Evolutionary conservation across 2,797 vertebrate species (phyloP).

Genomic region (Anomalospiza imberbis): DNA sequence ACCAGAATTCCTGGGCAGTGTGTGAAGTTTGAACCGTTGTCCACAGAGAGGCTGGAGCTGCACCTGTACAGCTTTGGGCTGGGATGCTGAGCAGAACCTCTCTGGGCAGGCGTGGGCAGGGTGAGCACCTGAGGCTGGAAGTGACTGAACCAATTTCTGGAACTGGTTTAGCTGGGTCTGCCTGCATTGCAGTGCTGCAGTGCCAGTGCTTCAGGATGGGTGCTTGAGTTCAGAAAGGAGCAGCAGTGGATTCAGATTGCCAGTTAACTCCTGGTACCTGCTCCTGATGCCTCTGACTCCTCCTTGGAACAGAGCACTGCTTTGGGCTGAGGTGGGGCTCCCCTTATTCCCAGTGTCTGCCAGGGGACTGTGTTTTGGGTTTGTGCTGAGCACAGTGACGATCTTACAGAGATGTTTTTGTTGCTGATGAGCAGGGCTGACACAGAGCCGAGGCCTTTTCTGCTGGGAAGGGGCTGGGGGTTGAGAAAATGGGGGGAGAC

Average conservation of each 20-base stretch:
- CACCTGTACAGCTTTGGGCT: rapidly evolving
- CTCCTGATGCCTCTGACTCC: not conserved
- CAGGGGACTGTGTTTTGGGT: not conserved
- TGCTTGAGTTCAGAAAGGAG: not conserved
- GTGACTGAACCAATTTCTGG: not conserved
- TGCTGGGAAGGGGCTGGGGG: not conserved
- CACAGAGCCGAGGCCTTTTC: not conserved
- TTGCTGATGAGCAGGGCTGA: not conserved
- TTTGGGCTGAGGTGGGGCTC: not conserved
- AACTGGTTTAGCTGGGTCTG: rapidly evolving
- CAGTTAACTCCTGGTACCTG: not conserved
- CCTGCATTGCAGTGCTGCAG: rapidly evolving
- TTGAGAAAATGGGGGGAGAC: not conserved
- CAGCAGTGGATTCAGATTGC: not conserved
- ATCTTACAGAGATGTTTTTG: not conserved
- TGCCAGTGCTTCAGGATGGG: not conserved
- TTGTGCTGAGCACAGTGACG: not conserved
- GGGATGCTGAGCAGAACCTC: not conserved
- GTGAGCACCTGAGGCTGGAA: not conserved
- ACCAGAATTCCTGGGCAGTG: not conserved
- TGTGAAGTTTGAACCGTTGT: not conserved
- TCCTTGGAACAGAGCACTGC: rapidly evolving
- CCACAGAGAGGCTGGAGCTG: not conserved
- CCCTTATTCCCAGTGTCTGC: not conserved
- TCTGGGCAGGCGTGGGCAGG: not conserved